These are phyloP conservation scores for Hirtodrosophila trivittata DNA, from an alignment of 2,888 invertebrate species.

Conservation along the genomic window DNA sequence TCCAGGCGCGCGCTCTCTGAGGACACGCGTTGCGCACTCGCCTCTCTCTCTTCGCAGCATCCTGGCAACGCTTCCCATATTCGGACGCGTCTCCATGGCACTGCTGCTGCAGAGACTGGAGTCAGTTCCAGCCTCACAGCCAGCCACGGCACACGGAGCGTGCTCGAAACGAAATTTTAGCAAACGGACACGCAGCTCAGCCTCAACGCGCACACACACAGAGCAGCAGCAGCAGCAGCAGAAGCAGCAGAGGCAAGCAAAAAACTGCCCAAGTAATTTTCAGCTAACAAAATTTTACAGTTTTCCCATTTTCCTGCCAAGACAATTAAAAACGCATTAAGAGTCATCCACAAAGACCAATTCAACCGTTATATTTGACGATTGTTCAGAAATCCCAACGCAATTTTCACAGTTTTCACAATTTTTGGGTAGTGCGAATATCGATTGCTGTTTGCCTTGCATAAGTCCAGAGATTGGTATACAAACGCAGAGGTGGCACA, in stretches of 20 bases:
- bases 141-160: conserved; percentile 69
- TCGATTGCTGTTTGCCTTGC: conserved; percentile 80
- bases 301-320: conserved; percentile 19
- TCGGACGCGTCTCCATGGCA: no score
- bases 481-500: conserved; percentile 38
- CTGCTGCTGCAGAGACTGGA: conserved; percentile 27
- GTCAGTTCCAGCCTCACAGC: conserved; percentile 77
- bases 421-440: conserved; percentile 69
- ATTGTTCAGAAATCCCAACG: background rate
- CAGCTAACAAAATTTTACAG: conserved; percentile 6
- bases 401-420: conserved; percentile 20
- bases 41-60: conserved; percentile 25
- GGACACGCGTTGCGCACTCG: conserved; percentile 7
- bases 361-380: background rate
- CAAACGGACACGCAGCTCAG: conserved; percentile 38
- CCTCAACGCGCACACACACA: conserved; percentile 28
- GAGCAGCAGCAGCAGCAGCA: background rate
- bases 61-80: conserved; percentile 36
- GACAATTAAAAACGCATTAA: conserved; percentile 48
- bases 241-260: conserved; percentile 17
- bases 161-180: conserved; percentile 24
- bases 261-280: conserved; percentile 43
- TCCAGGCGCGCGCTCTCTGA: conserved; percentile 44
- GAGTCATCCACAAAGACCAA: background rate
- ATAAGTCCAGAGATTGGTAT: conserved; percentile 76